Conservation (phyloP, 2,113 vertebrate genomes). For the Xerus inauris region DNA sequence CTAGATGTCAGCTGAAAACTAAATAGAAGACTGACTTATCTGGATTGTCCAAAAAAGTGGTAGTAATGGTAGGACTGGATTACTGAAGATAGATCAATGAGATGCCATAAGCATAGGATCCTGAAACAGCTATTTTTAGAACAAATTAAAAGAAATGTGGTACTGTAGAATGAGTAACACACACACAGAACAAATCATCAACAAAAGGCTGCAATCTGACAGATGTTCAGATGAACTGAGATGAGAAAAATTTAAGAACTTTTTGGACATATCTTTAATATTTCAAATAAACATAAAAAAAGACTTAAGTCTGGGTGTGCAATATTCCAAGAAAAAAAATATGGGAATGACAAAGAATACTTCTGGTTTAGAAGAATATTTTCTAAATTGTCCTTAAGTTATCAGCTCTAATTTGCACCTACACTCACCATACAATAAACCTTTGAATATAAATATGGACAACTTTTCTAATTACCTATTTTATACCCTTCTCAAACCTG, state of each 20-base stretch:
- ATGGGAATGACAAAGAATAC: background rate
- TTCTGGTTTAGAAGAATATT: background rate
- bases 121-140: background rate
- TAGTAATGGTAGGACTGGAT: background rate
- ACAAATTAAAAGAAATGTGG: background rate
- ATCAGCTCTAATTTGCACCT: background rate
- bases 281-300: background rate
- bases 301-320: background rate
- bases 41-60: background rate
- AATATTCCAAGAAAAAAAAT: slow-evolving; percentile 29
- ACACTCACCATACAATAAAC: background rate
- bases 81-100: background rate
- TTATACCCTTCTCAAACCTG: background rate
- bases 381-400: background rate
- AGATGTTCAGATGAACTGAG: background rate
- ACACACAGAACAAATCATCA: background rate
- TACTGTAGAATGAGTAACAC: background rate
- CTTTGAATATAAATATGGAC: background rate
- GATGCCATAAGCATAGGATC: background rate
- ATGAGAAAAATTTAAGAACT: background rate
- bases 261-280: slow-evolving; percentile 3
- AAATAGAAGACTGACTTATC: background rate
- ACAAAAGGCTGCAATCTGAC: background rate
- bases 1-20: background rate
- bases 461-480: background rate